Conservation (phyloP, 2,113 vertebrate genomes). For the Camelus dromedarius region DNA sequence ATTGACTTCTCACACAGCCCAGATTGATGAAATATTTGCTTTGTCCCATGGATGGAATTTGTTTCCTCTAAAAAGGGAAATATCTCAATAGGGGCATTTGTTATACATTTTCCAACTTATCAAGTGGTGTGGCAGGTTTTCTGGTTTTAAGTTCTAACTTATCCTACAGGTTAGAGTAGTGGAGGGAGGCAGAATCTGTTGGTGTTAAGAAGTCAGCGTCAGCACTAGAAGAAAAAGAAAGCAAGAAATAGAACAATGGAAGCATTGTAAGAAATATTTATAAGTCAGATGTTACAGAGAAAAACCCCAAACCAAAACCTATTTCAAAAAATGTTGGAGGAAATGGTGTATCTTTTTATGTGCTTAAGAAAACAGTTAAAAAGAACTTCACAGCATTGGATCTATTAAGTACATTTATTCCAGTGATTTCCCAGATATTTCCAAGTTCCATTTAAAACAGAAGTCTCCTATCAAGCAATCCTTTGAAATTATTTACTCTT, state of each 20-base stretch:
- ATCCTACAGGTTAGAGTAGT: background rate
- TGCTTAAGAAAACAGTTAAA: conserved; percentile 72
- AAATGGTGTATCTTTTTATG: conserved; percentile 65
- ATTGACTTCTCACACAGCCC: background rate
- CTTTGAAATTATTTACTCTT: conserved; percentile 88
- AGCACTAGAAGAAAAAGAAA: background rate
- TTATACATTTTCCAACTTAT: conserved; percentile 46
- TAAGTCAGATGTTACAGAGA: conserved; percentile 62
- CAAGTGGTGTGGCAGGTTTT: conserved; percentile 38
- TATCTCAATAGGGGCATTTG: conserved; percentile 60
- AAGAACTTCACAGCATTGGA: conserved; percentile 57
- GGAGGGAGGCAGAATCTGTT: background rate
- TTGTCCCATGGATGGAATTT: conserved; percentile 59
- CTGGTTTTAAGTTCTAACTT: conserved; percentile 34
- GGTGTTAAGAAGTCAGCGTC: conserved; percentile 47
- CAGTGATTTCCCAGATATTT: conserved; percentile 79
- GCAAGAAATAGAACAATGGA: conserved; percentile 10
- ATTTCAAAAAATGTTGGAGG: conserved; percentile 74
- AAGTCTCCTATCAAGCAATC: conserved; percentile 83
- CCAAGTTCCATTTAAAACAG: conserved; percentile 84
- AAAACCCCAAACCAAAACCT: conserved; percentile 70
- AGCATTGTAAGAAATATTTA: conserved; percentile 70
- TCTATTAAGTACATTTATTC: conserved; percentile 80
- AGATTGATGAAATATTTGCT: conserved; percentile 66
- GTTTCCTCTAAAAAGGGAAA: conserved; percentile 60